Evolutionary conservation across 2,113 vertebrate genomes (phyloP), one percentile per base, ranked within the genome.

Genomic region (Cepphus grylle): DNA sequence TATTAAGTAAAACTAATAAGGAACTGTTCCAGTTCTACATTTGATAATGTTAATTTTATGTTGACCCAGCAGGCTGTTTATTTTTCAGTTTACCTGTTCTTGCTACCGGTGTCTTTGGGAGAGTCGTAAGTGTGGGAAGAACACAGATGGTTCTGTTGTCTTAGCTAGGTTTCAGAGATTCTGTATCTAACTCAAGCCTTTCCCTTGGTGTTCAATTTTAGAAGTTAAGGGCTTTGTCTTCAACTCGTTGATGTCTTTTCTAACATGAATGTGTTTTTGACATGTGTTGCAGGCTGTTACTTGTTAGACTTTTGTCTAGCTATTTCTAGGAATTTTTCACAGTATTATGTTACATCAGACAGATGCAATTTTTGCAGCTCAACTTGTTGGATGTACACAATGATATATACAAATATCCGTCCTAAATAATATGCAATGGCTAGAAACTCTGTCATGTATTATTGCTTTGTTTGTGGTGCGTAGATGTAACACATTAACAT

Each of bases 51-150:
- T 71, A 32, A 22, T 79, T 83, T 84, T 80, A 26, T 58, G 34
- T 52, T 5, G 8, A 36, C 16, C 23, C 47, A 76, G n/a, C 11
- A 81, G 34, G 42, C 49, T 94, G 56, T 76, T 43, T 78, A 14
- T 86, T 83, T 92, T 94, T 74, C n/a, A 20, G 19, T 89, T 92
- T 63, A 89, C 61, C 56, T 92, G 34, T 71, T 94, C 67, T 88
- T 95, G 52, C 49, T 71, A 5, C 30, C 69, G 21, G n/a, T 79
- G 87, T 72, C 40, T 70, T 58, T 71, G 21, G 9, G 12, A 80
- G n/a, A 53, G 34, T 63, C 15, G 0, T 36, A 61, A 65, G 13
- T 56, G 17, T 59, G 52, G 25, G 61, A 86, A 69, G 53, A 89
- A 20, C 52, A 65, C 56, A 72, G 77, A 69, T 84, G 53, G 12